Base-by-base conservation (phyloP, 2,797 vertebrate species). In the Lacerta viridis region DNA sequence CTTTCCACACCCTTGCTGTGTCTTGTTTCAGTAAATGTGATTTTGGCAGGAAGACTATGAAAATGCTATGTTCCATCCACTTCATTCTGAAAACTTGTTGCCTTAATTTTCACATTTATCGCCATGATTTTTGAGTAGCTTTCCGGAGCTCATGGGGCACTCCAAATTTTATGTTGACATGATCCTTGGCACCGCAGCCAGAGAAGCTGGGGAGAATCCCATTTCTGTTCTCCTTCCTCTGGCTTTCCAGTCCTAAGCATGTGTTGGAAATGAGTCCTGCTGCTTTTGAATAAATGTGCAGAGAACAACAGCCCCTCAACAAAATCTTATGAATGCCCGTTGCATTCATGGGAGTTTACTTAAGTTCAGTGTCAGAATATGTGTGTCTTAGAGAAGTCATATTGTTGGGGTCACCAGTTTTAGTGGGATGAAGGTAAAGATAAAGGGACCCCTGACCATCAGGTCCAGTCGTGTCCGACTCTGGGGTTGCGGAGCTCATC, bases 11-110 rank as follows among this genome's bases (percentile, higher is more conserved):
- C n/a, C 69, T 23, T 61, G 8, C 18, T 75, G n/a, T 66, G 41
- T 76, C 76, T 89, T 85, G 59, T 68, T 85, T 50, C n/a, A 75
- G 55, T 68, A 68, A 55, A 75, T 59, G 59, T 50, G n/a, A 46
- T 81, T 41, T 74, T 71, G 87, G 7, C 41, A 68, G 36, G 17
- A 15, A 39, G 75, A 87, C 17, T 46, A n/a, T 46, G 11, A 46
- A 81, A n/a, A 68, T 5, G 36, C 20, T 59, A 15, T 59, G 50
- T 33, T 61, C 55, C 72, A 39, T 80, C 78, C n/a, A 8, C 36
- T 79, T 68, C 79, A 69, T 55, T 89, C 59, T 39, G 39, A 39
- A 4, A n/a, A 39, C 33, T 76, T 50, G 27, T 88, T 39, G 23
- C 74, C 27, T n/a, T 78, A 76, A 46, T 72, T 79, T 78, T 76